These are phyloP conservation scores for Pseudopodoces humilis DNA, from an alignment of 2,113 vertebrate genomes.

Conservation along the genomic window DNA sequence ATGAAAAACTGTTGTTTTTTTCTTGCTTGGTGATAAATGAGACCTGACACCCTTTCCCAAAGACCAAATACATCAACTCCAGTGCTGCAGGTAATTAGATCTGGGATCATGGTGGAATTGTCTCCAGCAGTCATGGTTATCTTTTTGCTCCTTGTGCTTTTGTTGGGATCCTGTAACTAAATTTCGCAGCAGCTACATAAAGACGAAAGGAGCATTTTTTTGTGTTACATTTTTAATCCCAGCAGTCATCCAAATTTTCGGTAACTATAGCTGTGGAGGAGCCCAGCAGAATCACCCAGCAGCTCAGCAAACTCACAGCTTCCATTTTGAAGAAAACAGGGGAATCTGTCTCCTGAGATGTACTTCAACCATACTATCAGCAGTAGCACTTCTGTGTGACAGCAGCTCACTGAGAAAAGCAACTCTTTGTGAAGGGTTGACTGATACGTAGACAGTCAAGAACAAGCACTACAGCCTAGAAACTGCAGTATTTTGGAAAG, in stretches of 20 bases:
- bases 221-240: not conserved
- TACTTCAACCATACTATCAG: not conserved
- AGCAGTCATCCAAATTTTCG: not conserved
- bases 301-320: not conserved
- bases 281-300: not conserved
- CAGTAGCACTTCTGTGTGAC: not conserved
- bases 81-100: not conserved
- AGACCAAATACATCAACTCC: not conserved
- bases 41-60: not conserved
- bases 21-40: not conserved
- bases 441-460: fast-evolving
- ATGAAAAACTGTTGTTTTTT: not conserved
- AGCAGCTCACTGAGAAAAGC: not conserved
- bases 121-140: not conserved
- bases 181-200: not conserved
- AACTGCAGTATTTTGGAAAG: not conserved
- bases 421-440: not conserved
- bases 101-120: not conserved
- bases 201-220: not conserved
- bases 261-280: not conserved
- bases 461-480: not conserved
- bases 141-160: not conserved
- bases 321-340: not conserved
- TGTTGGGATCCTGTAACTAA: not conserved
- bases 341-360: not conserved